These are phyloP conservation scores for Neoascia interrupta DNA, from an alignment of 2,888 invertebrate genomes.

Conservation along the genomic window DNA sequence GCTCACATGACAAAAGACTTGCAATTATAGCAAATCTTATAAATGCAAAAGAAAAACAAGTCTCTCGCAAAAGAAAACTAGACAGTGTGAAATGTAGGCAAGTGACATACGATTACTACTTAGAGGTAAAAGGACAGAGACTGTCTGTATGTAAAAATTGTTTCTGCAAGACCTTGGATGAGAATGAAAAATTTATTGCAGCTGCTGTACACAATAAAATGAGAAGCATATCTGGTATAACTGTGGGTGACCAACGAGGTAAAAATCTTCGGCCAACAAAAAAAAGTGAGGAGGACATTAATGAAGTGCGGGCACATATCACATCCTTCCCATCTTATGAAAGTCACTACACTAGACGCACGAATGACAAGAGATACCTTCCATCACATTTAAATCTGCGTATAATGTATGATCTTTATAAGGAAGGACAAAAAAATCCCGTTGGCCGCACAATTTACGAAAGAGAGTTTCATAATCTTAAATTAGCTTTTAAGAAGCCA, in stretches of 20 bases:
- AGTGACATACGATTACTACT: too few species aligned
- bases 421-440: constrained; percentile 31
- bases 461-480: too few species aligned
- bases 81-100: too few species aligned
- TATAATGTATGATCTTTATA: background rate
- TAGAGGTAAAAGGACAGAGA: background rate
- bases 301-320: background rate
- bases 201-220: background rate
- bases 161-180: background rate
- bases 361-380: background rate
- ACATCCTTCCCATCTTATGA: background rate
- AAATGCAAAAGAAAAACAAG: constrained; percentile 3
- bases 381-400: constrained; percentile 2
- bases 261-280: background rate
- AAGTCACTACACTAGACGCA: background rate
- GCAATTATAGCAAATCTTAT: constrained; percentile 6
- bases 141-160: constrained; percentile 13
- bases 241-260: background rate
- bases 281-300: background rate
- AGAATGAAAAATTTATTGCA: background rate
- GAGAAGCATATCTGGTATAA: background rate
- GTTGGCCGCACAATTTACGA: too few species aligned
- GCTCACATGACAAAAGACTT: constrained; percentile 1
- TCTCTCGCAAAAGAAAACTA: too few species aligned
- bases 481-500: too few species aligned